A percentile compares a stretch with the other conserved stretches of the same genome.
These are phyloP conservation scores for Stichopus chloronotus DNA, from an alignment of 35 echinoderm and acorn worm genomes.

Conservation along the genomic window DNA sequence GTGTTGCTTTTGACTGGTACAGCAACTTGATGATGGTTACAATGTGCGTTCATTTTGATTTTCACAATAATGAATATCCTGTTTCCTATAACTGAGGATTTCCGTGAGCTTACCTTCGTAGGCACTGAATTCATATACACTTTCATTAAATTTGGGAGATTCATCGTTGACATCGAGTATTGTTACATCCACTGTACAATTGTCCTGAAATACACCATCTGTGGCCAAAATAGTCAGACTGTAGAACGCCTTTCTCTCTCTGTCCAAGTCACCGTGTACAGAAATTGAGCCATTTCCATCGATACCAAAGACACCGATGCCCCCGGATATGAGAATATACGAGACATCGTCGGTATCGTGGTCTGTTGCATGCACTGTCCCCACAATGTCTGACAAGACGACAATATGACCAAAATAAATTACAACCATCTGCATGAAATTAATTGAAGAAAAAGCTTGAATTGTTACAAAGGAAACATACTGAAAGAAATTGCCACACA, in stretches of 20 bases:
- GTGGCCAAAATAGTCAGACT: neutral
- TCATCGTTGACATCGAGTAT: slow-evolving; percentile 9
- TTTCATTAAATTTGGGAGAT: neutral
- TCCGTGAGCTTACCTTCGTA: neutral
- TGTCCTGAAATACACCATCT: neutral
- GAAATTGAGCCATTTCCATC: neutral
- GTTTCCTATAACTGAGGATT: too few species aligned
- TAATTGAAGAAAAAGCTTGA: too few species aligned
- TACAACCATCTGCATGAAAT: too few species aligned
- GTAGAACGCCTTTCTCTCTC: neutral
- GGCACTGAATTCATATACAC: neutral
- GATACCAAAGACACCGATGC: neutral
- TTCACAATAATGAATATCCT: too few species aligned
- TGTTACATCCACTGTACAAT: neutral
- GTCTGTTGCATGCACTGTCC: neutral
- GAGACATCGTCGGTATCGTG: neutral
- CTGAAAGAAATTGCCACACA: too few species aligned
- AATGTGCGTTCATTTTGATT: too few species aligned
- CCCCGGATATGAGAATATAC: neutral
- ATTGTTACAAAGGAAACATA: too few species aligned
- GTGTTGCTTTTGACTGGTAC: too few species aligned
- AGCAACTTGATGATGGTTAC: too few species aligned
- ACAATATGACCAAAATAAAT: too few species aligned
- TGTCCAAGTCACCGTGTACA: slow-evolving; percentile 1
- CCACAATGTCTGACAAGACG: neutral